Evolutionary conservation across 2,113 vertebrate species (phyloP), one percentile per base, ranked within the genome.

Genomic region (Etheostoma spectabile): DNA sequence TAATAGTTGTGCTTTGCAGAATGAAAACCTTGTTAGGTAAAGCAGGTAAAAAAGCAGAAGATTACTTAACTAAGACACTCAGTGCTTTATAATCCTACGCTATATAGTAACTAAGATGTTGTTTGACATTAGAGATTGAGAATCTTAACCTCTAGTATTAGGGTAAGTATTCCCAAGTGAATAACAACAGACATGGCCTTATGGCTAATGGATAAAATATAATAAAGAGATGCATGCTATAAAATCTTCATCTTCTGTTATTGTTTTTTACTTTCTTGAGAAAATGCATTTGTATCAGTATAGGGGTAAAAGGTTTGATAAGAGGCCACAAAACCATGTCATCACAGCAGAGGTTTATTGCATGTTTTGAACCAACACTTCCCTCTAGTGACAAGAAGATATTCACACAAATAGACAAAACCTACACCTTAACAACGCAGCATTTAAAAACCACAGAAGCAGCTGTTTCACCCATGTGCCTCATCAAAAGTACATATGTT

Each of bases 351-450:
- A 86, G 80, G 49, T 78, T 89, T 70, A 60, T 64, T 60, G 4
- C 15, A 65, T 42, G 59, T 75, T 82, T 75, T 85, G 70, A 82
- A 78, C 12, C 74, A 93, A 93, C 82, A 89, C 84, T 86, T 77
- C 93, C 91, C 91, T 88, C 93, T 94, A 92, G 92, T 92, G 93
- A 72, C 66, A 53, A 74, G 46, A 82, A 75, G 30, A 69, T 53
- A 80, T 51, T 65, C 19, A 76, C 68, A 51, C 69, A 57, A 59
- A 56, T 19, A 19, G 15, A 48, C 27, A 27, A 79, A 55, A 76
- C 27, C 15, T 13, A 21, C 60, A 78, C 56, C 48, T 16, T 12
- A 59, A 74, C 19, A 85, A 82, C 21, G 18, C 24, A 73, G 35
- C 45, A 74, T 42, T 38, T 60, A 30, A 77, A 86, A 64, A 61